Conservation (phyloP, 2,888 invertebrate genomes). For the Campoletis raptor region DNA sequence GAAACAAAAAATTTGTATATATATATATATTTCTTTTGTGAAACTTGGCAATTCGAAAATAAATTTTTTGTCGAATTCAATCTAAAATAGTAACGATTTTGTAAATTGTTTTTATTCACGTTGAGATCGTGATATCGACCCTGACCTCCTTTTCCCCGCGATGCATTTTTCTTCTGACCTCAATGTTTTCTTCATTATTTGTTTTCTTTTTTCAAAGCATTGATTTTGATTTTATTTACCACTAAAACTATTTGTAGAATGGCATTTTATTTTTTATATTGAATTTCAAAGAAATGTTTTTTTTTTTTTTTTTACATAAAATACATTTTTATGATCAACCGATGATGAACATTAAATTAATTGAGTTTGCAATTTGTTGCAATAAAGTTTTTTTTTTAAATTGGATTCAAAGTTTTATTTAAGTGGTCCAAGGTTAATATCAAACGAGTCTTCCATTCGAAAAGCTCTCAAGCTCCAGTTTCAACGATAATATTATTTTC, state of each 20-base stretch:
- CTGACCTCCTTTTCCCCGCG: conserved; percentile 30
- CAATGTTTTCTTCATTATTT: background rate
- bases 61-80: background rate
- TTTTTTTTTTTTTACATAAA: background rate
- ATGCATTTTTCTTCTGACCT: conserved; percentile 1
- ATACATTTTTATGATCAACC: background rate
- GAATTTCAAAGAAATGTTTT: no score
- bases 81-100: background rate
- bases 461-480: conserved; percentile 7
- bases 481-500: conserved; percentile 50
- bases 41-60: background rate
- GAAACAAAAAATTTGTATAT: background rate
- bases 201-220: background rate
- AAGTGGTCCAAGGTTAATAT: conserved; percentile 44
- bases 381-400: background rate
- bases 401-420: no score
- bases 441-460: background rate
- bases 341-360: background rate
- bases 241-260: no score
- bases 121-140: background rate
- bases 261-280: no score
- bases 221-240: background rate
- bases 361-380: background rate
- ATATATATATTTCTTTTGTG: no score
- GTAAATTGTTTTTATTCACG: background rate